A percentile compares a stretch with the other conserved stretches of the same genome.
These are phyloP conservation scores for Chymomyza procnemis DNA, from an alignment of 2,888 invertebrate species.

Conservation along the genomic window DNA sequence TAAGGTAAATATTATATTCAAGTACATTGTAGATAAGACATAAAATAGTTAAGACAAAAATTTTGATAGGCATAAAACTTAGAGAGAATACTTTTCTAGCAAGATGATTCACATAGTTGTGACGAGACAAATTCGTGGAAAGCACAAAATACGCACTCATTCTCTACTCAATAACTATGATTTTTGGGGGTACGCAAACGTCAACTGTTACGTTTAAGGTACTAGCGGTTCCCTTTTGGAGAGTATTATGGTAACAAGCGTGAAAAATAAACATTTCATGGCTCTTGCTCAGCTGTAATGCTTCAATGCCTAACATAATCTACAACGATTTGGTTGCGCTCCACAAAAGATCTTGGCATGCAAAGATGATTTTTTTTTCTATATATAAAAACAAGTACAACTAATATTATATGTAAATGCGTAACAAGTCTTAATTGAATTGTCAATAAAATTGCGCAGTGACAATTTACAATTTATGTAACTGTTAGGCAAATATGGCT, in stretches of 20 bases:
- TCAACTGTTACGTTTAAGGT: neutral
- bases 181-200: too few species aligned
- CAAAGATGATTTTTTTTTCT: too few species aligned
- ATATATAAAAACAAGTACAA: neutral
- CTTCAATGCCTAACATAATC: neutral
- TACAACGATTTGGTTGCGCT: neutral
- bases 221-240: neutral
- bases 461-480: neutral
- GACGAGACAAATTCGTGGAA: too few species aligned
- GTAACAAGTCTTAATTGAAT: slow-evolving; percentile 3
- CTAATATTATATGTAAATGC: neutral
- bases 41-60: neutral
- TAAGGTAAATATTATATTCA: too few species aligned
- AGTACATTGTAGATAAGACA: neutral
- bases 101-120: neutral
- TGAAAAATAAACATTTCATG: neutral
- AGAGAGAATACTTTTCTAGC: neutral
- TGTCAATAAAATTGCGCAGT: slow-evolving; percentile 45
- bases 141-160: too few species aligned
- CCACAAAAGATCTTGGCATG: neutral
- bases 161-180: neutral
- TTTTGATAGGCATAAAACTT: neutral
- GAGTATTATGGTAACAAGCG: neutral
- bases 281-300: neutral
- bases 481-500: neutral